A percentile compares a stretch with the other conserved stretches of the same genome.
Conservation (phyloP, 37 sponge, comb jelly and placozoan species). For the Crambe crambe region DNA sequence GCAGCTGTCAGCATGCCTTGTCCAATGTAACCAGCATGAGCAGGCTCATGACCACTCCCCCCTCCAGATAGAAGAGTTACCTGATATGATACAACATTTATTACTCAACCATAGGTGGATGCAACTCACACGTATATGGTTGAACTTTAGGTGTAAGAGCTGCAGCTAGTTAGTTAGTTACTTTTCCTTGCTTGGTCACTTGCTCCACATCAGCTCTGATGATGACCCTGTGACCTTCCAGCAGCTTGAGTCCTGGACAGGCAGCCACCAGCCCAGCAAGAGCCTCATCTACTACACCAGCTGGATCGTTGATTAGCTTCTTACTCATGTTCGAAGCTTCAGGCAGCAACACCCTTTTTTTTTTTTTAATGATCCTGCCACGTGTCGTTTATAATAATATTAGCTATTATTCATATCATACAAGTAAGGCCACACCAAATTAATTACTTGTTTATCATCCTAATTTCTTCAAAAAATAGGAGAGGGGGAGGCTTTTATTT, state of each 20-base stretch:
- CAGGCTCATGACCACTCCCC: slow-evolving; percentile 98
- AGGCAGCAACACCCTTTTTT: no score
- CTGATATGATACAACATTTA: not conserved
- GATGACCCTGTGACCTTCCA: slow-evolving; percentile 79
- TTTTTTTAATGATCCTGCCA: no score
- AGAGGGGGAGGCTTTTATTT: no score
- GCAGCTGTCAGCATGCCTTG: slow-evolving; percentile 92
- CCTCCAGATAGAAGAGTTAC: slow-evolving; percentile 95
- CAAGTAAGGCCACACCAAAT: no score
- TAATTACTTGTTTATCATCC: no score
- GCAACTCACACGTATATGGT: not conserved
- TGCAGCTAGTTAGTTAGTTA: not conserved
- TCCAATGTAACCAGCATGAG: slow-evolving; percentile 91
- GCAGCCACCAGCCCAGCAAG: slow-evolving; percentile 74
- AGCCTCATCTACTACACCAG: slow-evolving; percentile 75
- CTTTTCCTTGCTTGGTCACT: slow-evolving; percentile 43
- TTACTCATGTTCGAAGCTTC: slow-evolving; percentile 71
- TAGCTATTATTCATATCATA: no score
- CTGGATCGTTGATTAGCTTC: slow-evolving; percentile 79
- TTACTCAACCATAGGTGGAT: not conserved
- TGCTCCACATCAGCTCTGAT: slow-evolving; percentile 66
- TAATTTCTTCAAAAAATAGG: no score
- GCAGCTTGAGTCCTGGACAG: slow-evolving; percentile 65
- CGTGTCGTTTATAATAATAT: no score
- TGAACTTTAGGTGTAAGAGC: not conserved